Base-by-base conservation (phyloP, 1,140 invertebrate genomes). In the Drosophila pruinosa region DNA sequence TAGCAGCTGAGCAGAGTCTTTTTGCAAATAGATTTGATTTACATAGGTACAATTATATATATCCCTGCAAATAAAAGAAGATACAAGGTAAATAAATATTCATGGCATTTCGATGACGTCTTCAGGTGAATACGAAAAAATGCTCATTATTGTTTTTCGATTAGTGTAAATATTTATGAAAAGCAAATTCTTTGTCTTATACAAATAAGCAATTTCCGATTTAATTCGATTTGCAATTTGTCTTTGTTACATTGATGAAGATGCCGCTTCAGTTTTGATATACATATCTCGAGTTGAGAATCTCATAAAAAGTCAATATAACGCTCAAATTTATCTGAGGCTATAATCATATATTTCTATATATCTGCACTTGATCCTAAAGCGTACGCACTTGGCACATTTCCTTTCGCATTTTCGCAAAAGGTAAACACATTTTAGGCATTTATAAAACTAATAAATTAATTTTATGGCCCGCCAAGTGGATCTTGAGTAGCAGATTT, bases 391-490 rank as follows among this genome's bases (percentile, higher is more conserved):
- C 50, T 50, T 50, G 19, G 28, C 34, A 34, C 50, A 59, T 65
- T 52, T 45, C 19, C 48, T 45, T 28, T 52, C 47, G 47, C 50
- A 50, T 56, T 47, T 47, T 47, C 21, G 4, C 21, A 50, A 26
- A 43, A 28, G 7, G 53, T 75, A 78, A 83, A 78, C 72, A 82
- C 68, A 59, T 53, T 70, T 28, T 28, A 63, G 72, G 63, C 73
- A 81, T 81, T 82, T 83, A 65, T 75, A 75, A 78, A 75, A 83
- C 75, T 83, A 56, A 85, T 80, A 76, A 77, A 85, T 86, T 76
- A 59, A 22, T 67, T 85, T 85, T 64, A 85, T 77, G 36, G 62
- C 34, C 48, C 47, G 4, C 39, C 41, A 64, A 76, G 36, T 72
- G 72, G 59, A 57, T 72, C 56, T 45, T 31, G 58, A 69, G 52